phyloP scores from a whole-genome alignment of 2,113 vertebrate genomes.

The Rhodinocichla rosea region DNA sequence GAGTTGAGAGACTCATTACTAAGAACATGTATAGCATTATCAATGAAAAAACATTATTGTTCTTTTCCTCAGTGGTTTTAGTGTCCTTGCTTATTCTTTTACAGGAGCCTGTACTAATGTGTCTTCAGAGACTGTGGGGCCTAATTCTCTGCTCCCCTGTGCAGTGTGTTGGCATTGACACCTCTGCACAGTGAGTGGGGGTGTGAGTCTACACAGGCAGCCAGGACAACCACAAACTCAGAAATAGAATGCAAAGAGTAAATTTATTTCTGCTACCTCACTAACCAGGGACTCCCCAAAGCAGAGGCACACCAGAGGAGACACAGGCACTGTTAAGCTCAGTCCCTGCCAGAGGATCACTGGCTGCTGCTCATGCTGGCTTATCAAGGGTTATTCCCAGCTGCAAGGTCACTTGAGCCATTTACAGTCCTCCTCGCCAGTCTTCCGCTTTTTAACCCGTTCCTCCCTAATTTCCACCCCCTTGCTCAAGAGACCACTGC shows the following conservation, averaged over 20 bases:
- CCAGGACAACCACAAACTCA: not conserved
- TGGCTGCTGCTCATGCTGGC: not conserved
- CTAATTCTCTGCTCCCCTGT: not conserved
- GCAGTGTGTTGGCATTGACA: not conserved
- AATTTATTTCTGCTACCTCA: not conserved
- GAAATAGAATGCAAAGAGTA: not conserved
- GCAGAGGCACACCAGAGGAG: not conserved
- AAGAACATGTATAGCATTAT: constrained; percentile 66
- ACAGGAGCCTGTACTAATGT: not conserved
- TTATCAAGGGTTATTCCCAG: not conserved
- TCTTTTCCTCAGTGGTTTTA: constrained; percentile 45
- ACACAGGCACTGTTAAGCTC: not conserved
- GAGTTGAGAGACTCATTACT: constrained; percentile 59
- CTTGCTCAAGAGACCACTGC: not conserved
- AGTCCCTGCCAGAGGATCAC: not conserved
- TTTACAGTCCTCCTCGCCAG: not conserved
- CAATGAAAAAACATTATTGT: constrained; percentile 65
- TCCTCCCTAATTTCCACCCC: not conserved
- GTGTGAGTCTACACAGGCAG: not conserved
- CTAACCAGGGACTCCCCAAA: not conserved
- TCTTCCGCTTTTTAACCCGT: not conserved
- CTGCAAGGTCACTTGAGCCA: not conserved
- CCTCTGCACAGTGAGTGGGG: not conserved
- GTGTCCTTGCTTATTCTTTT: constrained; percentile 50
- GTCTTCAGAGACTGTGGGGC: not conserved